These are phyloP conservation scores for Argyresthia goedartella DNA, from an alignment of 2,888 invertebrate species.

Conservation along the genomic window DNA sequence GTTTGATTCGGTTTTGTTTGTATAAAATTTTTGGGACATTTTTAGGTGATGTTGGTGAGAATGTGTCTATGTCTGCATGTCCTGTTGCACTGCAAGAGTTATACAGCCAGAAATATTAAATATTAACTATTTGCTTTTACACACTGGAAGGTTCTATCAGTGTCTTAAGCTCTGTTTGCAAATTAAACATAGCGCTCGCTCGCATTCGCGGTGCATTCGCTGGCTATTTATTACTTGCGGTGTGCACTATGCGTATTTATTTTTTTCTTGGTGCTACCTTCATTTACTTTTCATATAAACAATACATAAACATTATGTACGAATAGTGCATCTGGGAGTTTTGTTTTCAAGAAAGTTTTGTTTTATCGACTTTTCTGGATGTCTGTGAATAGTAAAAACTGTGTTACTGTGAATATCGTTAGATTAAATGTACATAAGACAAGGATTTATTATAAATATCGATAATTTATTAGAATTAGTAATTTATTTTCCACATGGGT, in stretches of 20 bases:
- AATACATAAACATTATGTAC: no score
- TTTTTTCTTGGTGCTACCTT: background rate
- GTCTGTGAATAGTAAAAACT: slow-evolving; percentile 2
- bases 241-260: background rate
- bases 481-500: slow-evolving; percentile 3
- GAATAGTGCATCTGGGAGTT: background rate
- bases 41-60: background rate
- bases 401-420: slow-evolving; percentile 16
- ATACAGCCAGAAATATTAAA: no score
- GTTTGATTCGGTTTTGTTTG: no score
- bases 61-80: background rate
- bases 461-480: slow-evolving; percentile 2
- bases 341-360: background rate
- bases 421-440: slow-evolving; percentile 48
- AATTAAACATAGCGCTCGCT: no score
- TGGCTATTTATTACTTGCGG: no score
- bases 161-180: no score
- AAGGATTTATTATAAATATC: slow-evolving; percentile 20
- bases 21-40: background rate
- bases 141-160: no score
- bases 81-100: no score
- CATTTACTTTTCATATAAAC: no score
- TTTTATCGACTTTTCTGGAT: background rate
- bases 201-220: no score
- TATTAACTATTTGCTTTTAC: no score